Evolutionary conservation across 1,140 invertebrate genomes (phyloP).

Genomic region (Pseudomyrmex gracilis): DNA sequence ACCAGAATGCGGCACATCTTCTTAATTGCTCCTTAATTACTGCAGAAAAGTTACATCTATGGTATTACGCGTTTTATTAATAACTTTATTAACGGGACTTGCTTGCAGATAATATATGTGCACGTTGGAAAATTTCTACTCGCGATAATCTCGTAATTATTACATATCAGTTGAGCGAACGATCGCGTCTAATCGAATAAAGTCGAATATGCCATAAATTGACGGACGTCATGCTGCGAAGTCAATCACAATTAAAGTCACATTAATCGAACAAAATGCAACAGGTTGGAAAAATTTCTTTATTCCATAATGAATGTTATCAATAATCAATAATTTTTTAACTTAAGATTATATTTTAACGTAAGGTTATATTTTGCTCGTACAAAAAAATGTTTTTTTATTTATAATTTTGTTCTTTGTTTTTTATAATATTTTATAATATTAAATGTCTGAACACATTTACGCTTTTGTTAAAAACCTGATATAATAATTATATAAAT

Average conservation of each 20-base stretch:
- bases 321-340: too few species aligned
- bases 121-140: constrained; percentile 8
- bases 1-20: neutral
- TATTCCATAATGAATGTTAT: neutral
- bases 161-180: constrained; percentile 10
- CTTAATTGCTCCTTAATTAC: constrained; percentile 23
- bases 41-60: neutral
- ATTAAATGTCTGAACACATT: neutral
- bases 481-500: neutral
- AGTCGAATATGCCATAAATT: constrained; percentile 13
- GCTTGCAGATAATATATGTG: neutral
- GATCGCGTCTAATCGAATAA: constrained; percentile 29
- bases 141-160: constrained; percentile 37
- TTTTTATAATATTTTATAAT: neutral
- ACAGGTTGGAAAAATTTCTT: neutral
- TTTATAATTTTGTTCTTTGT: too few species aligned
- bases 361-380: too few species aligned
- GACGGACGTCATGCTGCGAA: constrained; percentile 4
- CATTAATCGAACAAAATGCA: neutral
- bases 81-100: constrained; percentile 13
- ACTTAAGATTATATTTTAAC: too few species aligned
- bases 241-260: constrained; percentile 47
- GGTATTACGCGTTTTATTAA: neutral
- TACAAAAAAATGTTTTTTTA: too few species aligned
- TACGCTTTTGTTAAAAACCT: constrained; percentile 2